These are phyloP conservation scores for Galleria mellonella DNA, from an alignment of 1,140 invertebrate species.

Conservation along the genomic window DNA sequence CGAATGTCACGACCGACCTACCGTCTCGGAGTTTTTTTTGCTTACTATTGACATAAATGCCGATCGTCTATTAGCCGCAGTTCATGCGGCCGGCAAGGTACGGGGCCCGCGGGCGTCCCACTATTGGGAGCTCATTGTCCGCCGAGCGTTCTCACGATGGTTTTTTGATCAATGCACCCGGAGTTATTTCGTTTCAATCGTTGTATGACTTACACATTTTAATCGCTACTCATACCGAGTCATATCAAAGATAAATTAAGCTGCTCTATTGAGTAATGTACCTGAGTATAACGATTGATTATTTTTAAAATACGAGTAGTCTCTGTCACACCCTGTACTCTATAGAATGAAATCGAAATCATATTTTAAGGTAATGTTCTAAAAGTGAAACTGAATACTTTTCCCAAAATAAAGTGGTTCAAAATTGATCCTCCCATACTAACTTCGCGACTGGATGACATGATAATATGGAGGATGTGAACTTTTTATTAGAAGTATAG, in stretches of 20 bases:
- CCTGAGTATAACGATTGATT: background rate
- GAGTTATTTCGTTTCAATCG: constrained; percentile 30
- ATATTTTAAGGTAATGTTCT: no score
- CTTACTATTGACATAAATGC: constrained; percentile 23
- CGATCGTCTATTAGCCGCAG: background rate
- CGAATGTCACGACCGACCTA: constrained; percentile 20
- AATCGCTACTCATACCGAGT: constrained; percentile 17
- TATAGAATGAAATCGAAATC: no score
- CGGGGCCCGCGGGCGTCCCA: no score
- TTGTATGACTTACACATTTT: constrained; percentile 32
- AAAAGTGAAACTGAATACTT: no score
- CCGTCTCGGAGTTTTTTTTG: constrained; percentile 23
- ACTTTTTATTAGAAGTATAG: no score
- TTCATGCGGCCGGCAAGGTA: constrained; percentile 6
- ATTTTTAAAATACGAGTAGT: background rate
- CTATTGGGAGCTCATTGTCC: constrained; percentile 21
- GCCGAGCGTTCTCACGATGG: constrained; percentile 37
- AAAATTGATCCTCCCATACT: no score
- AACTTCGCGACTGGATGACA: no score
- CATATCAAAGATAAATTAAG: no score
- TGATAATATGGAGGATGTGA: no score
- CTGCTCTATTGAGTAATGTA: no score
- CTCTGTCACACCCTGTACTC: no score
- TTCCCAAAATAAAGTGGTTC: no score
- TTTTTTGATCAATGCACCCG: constrained; percentile 37